Conservation (phyloP, 2,113 vertebrate genomes). For the Prunella fulvescens region DNA sequence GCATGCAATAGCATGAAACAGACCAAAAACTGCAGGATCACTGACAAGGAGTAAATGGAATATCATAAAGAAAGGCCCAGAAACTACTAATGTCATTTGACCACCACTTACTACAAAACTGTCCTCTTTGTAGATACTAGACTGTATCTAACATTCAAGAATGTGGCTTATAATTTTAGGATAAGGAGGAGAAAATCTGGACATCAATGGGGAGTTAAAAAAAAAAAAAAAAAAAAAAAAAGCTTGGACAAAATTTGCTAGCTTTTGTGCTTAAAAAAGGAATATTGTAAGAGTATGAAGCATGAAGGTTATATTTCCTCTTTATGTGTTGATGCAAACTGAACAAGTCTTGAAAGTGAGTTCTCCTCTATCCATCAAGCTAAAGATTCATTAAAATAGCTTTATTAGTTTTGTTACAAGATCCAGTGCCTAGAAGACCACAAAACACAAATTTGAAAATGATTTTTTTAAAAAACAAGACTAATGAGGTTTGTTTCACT, state of each 20-base stretch:
- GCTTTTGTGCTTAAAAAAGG: neutral
- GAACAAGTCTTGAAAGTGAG: neutral
- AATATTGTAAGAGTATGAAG: neutral
- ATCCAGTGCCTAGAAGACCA: neutral
- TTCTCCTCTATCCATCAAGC: neutral
- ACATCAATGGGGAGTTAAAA: neutral
- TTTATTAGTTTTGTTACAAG: neutral
- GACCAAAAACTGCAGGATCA: neutral
- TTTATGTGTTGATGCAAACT: neutral
- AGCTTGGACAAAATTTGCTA: neutral
- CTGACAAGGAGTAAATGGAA: neutral
- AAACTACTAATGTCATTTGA: neutral
- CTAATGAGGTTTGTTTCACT: neutral
- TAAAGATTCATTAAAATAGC: neutral
- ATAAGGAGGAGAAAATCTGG: neutral
- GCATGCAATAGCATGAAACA: neutral
- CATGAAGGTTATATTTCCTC: neutral
- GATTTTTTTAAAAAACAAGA: neutral
- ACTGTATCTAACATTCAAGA: neutral
- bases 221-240: too few species aligned
- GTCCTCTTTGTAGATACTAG: neutral
- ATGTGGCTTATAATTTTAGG: neutral
- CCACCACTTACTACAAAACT: neutral
- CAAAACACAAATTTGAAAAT: neutral
- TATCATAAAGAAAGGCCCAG: neutral